Base-by-base conservation (phyloP, 1,140 invertebrate species). In the Drosophila ironensis region DNA sequence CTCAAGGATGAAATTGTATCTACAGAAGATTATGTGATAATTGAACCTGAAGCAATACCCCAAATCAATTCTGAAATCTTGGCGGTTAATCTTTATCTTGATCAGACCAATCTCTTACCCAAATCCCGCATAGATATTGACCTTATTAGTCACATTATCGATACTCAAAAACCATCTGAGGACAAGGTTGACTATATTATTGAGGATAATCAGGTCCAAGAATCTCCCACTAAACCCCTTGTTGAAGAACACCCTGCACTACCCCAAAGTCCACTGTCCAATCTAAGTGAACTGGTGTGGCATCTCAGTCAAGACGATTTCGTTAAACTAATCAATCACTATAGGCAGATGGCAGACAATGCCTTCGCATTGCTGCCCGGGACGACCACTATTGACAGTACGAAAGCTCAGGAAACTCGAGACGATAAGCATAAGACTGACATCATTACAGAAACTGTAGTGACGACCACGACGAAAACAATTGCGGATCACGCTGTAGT, bases 341-440 rank as follows among this genome's bases (percentile, higher is more conserved):
- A 80, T 40, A 67, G 38, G 22, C 70, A 75, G 38, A 35, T 22
- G 40, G 37, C 66, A 50, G 52, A 45, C 22, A 44, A 73, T 12
- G 44, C 54, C 0, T 86, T 37, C 12, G 81, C 74, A 22, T 44
- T 75, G 6, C 41, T 60, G 24, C 38, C 41, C 2, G 52, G 71
- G 17, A 54, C 41, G 38, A 52, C 51, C 24, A 68, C 42, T 33
- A 6, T 12, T 22, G 67, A 82, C 72, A 20, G 22, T 25, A 84
- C 45, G 16, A 78, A 60, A 60, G 72, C 80, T 86, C 80, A 86
- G 80, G 80, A 81, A 72, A 72, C 41, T 37, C 71, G 75, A 75
- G 81, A 86, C 81, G 81, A 87, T 64, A 87, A 75, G 54, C 66
- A 86, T 60, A 86, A 86, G 80, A 86, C 80, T 86, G 80, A 86